Conservation (phyloP, 35 echinoderm and acorn worm species). For the Hemicentrotus pulcherrimus region DNA sequence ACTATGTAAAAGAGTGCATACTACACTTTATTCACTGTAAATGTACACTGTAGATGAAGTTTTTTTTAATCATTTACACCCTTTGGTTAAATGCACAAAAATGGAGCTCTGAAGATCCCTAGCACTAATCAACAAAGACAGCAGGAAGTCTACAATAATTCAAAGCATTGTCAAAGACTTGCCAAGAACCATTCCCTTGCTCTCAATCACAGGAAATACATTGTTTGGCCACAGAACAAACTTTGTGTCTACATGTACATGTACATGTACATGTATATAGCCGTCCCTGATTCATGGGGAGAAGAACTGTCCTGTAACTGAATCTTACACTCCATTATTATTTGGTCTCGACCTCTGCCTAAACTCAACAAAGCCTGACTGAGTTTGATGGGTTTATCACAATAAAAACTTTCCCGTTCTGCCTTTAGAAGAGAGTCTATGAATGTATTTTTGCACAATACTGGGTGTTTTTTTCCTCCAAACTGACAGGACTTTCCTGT, state of each 20-base stretch:
- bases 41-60: background rate
- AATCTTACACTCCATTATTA: constrained; percentile 1
- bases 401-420: background rate
- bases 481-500: no score
- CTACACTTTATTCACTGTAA: background rate
- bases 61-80: background rate
- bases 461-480: no score
- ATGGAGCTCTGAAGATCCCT: background rate
- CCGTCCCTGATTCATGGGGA: background rate
- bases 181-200: background rate
- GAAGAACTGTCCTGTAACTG: background rate
- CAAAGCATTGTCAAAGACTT: background rate
- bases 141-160: background rate
- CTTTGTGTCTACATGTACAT: background rate
- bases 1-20: no score
- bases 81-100: background rate
- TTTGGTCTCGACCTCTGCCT: background rate
- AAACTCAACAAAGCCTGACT: background rate
- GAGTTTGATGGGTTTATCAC: background rate
- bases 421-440: no score
- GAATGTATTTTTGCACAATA: no score
- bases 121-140: background rate
- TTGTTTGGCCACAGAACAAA: background rate
- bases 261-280: no score
- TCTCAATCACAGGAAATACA: background rate